These are phyloP conservation scores for Laspeyria flexula DNA, from an alignment of 2,888 invertebrate genomes.

Conservation along the genomic window DNA sequence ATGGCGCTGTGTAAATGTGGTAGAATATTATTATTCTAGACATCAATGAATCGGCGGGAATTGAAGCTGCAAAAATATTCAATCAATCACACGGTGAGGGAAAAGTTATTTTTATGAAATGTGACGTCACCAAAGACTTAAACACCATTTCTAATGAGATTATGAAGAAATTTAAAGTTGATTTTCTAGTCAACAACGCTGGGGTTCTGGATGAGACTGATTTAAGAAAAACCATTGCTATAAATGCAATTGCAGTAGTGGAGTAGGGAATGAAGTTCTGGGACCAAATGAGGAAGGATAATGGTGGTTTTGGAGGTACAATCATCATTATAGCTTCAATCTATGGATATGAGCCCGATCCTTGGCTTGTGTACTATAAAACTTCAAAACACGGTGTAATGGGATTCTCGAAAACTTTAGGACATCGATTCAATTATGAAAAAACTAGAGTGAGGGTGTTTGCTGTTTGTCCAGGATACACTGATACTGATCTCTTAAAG, in stretches of 20 bases:
- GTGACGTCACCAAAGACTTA: constrained; percentile 78
- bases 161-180: constrained; percentile 55
- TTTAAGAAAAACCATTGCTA: constrained; percentile 44
- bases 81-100: constrained; percentile 68
- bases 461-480: constrained; percentile 79
- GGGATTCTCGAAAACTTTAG: constrained; percentile 74
- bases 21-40: constrained; percentile 50
- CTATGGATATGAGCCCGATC: constrained; percentile 63
- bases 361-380: constrained; percentile 29
- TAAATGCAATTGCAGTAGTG: constrained; percentile 58
- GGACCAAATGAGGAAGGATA: constrained; percentile 82
- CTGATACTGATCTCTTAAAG: constrained; percentile 59
- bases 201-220: constrained; percentile 56
- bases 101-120: constrained; percentile 73
- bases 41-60: constrained; percentile 48
- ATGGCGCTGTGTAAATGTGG: too few species aligned
- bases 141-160: constrained; percentile 60
- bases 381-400: constrained; percentile 69
- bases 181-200: constrained; percentile 73
- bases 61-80: constrained; percentile 62
- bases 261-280: constrained; percentile 77
- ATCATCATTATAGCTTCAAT: constrained; percentile 87
- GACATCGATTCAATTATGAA: constrained; percentile 66
- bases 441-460: constrained; percentile 76
- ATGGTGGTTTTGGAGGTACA: constrained; percentile 84